Evolutionary conservation across 2,888 invertebrate genomes (phyloP).

Genomic region (Mesodorylaimus sp.): DNA sequence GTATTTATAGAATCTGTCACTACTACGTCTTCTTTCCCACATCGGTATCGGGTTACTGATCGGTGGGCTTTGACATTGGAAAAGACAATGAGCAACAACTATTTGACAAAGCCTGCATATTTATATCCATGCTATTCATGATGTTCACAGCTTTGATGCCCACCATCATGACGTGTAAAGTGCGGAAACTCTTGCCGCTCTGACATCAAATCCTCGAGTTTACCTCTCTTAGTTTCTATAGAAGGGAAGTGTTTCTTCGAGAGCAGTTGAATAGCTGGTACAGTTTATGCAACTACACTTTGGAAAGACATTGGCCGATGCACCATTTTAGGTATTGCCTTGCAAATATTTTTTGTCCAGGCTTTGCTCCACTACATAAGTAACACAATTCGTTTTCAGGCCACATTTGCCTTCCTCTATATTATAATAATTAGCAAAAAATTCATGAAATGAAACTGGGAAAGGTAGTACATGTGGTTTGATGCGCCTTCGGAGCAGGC

Average conservation of each 20-base stretch:
- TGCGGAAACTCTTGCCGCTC: too few species aligned
- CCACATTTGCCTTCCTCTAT: too few species aligned
- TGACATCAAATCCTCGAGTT: too few species aligned
- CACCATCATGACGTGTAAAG: conserved; percentile 70
- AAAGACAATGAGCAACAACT: conserved; percentile 60
- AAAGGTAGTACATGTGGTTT: too few species aligned
- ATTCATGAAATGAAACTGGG: too few species aligned
- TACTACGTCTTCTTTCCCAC: conserved; percentile 61
- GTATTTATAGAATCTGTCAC: conserved; percentile 54
- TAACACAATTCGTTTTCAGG: too few species aligned
- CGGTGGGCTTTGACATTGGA: conserved; percentile 68
- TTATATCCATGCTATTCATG: conserved; percentile 66
- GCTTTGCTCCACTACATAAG: too few species aligned
- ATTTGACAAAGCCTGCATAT: conserved; percentile 73
- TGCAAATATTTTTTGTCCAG: too few species aligned
- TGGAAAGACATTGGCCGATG: conserved; percentile 55
- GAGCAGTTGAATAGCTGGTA: conserved; percentile 82
- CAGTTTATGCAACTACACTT: conserved; percentile 58
- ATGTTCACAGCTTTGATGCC: conserved; percentile 92
- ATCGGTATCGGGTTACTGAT: conserved; percentile 63
- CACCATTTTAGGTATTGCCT: conserved; percentile 71
- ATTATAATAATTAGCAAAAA: too few species aligned
- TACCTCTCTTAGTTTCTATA: conserved; percentile 51
- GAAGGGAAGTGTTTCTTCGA: conserved; percentile 57
- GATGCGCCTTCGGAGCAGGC: too few species aligned